These are phyloP conservation scores for Paracyclopina nana DNA, from an alignment of 1,140 invertebrate genomes.

Conservation along the genomic window DNA sequence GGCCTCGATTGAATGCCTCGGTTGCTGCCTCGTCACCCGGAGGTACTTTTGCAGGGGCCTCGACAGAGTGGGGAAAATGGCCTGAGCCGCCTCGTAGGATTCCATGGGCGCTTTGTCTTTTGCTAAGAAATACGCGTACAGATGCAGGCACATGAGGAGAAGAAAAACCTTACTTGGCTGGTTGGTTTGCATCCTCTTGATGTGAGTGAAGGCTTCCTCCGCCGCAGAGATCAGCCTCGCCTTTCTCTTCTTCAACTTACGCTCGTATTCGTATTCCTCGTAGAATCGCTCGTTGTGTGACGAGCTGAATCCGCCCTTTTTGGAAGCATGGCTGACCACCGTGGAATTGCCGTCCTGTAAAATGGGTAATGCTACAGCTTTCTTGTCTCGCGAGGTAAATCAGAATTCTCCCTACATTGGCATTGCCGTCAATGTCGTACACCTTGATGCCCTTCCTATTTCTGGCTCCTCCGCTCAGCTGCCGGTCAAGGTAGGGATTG, in stretches of 20 bases:
- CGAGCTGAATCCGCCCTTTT: slow-evolving; percentile 42
- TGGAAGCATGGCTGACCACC: slow-evolving; percentile 19
- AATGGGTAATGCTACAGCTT: not conserved
- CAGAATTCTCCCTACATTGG: slow-evolving; percentile 1
- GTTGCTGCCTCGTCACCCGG: slow-evolving; percentile 80
- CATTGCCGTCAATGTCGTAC: slow-evolving; percentile 69
- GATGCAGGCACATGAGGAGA: not conserved
- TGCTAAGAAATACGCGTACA: not conserved
- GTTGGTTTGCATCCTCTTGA: slow-evolving; percentile 37
- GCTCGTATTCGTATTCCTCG: slow-evolving; percentile 88
- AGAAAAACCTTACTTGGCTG: slow-evolving; percentile 10
- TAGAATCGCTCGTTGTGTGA: slow-evolving; percentile 93
- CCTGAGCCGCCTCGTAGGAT: slow-evolving; percentile 82
- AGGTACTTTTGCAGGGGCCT: slow-evolving; percentile 88
- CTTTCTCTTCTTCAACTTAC: slow-evolving; percentile 68
- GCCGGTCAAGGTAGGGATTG: slow-evolving; percentile 80
- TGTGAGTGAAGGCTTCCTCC: slow-evolving; percentile 92
- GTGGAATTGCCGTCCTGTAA: slow-evolving; percentile 15
- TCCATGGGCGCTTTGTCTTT: slow-evolving; percentile 42
- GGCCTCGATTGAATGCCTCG: slow-evolving; percentile 75
- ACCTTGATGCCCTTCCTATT: slow-evolving; percentile 58
- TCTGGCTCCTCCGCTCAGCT: slow-evolving; percentile 42
- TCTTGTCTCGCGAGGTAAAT: not conserved
- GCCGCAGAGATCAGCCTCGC: slow-evolving; percentile 73
- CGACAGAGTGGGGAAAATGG: slow-evolving; percentile 88